Evolutionary conservation across 2,888 invertebrate species (phyloP), one percentile per base, ranked within the genome.

Genomic region (Galeopsomyia nigrocyanea): DNA sequence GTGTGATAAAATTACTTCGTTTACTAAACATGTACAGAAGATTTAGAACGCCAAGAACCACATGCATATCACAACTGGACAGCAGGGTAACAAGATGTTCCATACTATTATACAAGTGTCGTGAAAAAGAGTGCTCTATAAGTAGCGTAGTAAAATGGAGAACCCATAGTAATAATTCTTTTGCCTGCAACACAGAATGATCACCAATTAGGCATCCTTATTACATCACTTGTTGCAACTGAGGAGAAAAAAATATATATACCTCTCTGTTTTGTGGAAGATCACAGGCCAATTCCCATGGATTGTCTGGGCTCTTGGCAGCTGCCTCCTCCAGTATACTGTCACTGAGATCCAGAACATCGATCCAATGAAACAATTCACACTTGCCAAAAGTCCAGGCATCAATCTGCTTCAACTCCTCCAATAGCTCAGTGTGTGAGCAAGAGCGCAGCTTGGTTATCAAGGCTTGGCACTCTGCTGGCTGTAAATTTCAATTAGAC

Each of bases 21-120:
- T 95, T 95, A 76, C 95, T 95, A 87, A 95, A 95, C 90, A 95
- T 95, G 85, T 95, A 96, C 19, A 96, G 88, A 75, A 96, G 89
- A 87, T 94, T 94, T 68, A 96, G 88, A 64, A 95, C 95, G 77
- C 92, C 93, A 69, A 95, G 88, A n/a, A 95, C 93, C 65, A 95
- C 91, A 78, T 93, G 91, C 92, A 95, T 93, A 83, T 95, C 93
- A 85, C 92, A 92, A 64, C 94, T 94, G 72, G 92, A 91, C 79
- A 95, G 86, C 77, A 95, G 87, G 50, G 92, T 90, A 63, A 94
- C 91, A 77, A 95, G 87, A 84, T 95, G 94, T 87, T 95, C 95
- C 91, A 95, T 93, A 53, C 95, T 95, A 87, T 93, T 95, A 89
- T 95, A 95, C 76, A 95, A 88, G 86, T 95, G 94, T 67, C 95